Percentiles rank a stretch among this genome's conserved stretches.
Evolutionary conservation across 2,113 vertebrate species (phyloP).

Genomic region (Pontoporia blainvillei): DNA sequence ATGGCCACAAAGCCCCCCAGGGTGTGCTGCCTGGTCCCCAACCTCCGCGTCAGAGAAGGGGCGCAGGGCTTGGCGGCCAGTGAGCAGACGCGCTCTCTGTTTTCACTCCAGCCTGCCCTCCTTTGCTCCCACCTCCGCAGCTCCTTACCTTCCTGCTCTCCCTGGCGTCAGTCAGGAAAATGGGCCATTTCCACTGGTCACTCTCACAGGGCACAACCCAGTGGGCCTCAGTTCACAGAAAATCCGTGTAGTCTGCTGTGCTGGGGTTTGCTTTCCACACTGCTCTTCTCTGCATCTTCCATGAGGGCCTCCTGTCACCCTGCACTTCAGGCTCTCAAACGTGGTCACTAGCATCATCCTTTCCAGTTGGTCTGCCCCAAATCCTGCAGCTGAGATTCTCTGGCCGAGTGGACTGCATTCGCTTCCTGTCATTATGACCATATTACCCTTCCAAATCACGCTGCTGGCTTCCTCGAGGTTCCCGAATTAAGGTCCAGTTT

Average conservation of each 20-base stretch:
- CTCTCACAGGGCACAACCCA: background rate
- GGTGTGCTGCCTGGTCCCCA: background rate
- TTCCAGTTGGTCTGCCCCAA: background rate
- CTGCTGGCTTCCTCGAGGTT: slow-evolving; percentile 10
- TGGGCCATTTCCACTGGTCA: background rate
- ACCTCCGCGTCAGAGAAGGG: background rate
- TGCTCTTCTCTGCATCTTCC: background rate
- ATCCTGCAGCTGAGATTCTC: background rate
- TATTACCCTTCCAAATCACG: background rate
- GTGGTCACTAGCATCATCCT: accelerated
- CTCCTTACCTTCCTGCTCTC: background rate
- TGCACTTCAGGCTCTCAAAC: background rate
- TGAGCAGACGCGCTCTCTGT: background rate
- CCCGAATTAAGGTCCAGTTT: background rate
- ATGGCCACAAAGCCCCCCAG: background rate
- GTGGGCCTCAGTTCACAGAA: background rate
- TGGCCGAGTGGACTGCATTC: background rate
- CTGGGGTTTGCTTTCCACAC: background rate
- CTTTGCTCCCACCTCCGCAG: accelerated
- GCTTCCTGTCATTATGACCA: background rate
- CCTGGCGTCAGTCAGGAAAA: background rate
- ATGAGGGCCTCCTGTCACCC: background rate
- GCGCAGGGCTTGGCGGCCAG: background rate
- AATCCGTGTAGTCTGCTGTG: background rate
- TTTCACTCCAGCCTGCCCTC: background rate